phyloP scores from a whole-genome alignment of 2,888 invertebrate genomes.

The Smittia sp. region DNA sequence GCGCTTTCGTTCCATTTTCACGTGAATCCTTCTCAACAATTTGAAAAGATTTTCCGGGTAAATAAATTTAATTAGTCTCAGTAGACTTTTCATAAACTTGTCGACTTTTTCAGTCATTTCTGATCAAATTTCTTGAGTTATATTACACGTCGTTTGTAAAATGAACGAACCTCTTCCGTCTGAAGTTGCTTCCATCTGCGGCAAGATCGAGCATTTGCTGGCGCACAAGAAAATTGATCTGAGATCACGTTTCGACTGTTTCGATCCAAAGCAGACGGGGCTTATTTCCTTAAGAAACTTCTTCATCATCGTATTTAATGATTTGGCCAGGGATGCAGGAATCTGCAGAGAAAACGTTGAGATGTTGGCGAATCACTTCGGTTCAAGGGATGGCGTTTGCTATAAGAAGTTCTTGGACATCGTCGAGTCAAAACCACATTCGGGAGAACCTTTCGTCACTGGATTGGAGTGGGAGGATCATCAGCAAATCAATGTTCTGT shows the following conservation, averaged over 20 bases:
- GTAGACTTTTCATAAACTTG: background rate
- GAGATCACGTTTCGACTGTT: slow-evolving; percentile 56
- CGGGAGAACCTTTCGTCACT: slow-evolving; percentile 52
- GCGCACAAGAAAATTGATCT: background rate
- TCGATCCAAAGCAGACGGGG: slow-evolving; percentile 66
- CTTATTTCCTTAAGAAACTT: slow-evolving; percentile 62
- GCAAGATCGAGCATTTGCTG: slow-evolving; percentile 61
- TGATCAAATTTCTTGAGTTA: background rate
- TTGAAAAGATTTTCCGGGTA: background rate
- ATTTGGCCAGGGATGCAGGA: slow-evolving; percentile 64
- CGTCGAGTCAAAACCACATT: background rate
- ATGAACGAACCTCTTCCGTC: slow-evolving; percentile 67
- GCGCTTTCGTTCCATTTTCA: slow-evolving; percentile 2
- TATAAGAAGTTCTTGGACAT: slow-evolving; percentile 74
- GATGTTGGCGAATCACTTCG: slow-evolving; percentile 74
- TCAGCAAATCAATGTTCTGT: slow-evolving; percentile 63
- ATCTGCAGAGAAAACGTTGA: slow-evolving; percentile 69
- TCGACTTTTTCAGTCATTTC: background rate
- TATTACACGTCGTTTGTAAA: slow-evolving; percentile 27
- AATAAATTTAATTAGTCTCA: background rate
- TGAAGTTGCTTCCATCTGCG: too few species aligned
- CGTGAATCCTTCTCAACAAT: background rate
- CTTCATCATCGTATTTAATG: slow-evolving; percentile 46
- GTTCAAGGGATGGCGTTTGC: slow-evolving; percentile 73
- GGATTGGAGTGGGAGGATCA: slow-evolving; percentile 69